Evolutionary conservation across 2,888 invertebrate genomes (phyloP).

Genomic region (Azorinus chamasolen): DNA sequence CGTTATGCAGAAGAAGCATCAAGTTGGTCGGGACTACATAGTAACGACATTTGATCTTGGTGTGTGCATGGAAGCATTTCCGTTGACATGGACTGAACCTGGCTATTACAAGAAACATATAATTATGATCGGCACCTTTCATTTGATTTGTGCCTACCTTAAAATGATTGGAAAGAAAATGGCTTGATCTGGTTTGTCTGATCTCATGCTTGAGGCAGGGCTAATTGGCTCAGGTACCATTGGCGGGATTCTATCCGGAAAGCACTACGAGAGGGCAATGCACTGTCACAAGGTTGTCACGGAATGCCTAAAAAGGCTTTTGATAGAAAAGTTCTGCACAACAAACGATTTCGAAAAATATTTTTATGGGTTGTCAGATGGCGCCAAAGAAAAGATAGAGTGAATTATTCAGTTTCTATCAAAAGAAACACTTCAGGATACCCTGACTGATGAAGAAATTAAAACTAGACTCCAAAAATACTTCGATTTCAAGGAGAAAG

Average conservation of each 20-base stretch:
- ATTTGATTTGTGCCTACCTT: conserved; percentile 1
- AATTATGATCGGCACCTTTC: conserved; percentile 33
- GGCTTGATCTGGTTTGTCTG: not conserved
- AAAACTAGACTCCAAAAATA: not conserved
- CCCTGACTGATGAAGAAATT: no score
- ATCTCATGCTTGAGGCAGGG: not conserved
- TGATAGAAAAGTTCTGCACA: not conserved
- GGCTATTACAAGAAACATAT: conserved; percentile 29
- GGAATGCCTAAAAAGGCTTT: not conserved
- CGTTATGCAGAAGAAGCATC: no score
- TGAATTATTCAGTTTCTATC: not conserved
- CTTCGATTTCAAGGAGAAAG: not conserved
- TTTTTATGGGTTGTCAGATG: no score
- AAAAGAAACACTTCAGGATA: not conserved
- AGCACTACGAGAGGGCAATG: conserved; percentile 4
- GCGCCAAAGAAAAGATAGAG: no score
- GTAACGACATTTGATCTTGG: conserved; percentile 2
- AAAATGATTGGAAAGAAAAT: conserved; percentile 16
- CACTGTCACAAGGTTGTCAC: not conserved
- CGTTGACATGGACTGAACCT: conserved; percentile 41
- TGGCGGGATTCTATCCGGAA: not conserved
- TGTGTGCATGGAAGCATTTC: conserved; percentile 67
- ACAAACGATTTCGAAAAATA: no score
- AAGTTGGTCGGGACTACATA: no score
- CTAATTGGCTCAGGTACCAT: not conserved